These are phyloP conservation scores for Oostethus manadensis DNA, from an alignment of 2,113 vertebrate genomes.

Conservation along the genomic window DNA sequence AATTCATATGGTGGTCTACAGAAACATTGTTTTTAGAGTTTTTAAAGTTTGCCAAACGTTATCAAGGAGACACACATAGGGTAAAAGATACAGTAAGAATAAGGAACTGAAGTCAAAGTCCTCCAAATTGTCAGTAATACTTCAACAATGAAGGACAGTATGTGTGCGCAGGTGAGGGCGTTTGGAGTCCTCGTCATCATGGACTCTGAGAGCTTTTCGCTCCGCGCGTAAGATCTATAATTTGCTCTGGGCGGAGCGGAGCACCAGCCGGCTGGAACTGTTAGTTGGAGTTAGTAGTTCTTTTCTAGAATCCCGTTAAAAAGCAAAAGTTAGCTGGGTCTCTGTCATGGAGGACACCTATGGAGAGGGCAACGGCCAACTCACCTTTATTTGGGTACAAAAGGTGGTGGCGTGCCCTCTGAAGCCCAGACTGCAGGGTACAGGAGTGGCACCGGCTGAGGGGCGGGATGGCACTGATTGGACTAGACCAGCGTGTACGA, in stretches of 20 bases:
- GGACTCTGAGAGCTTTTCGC: constrained; percentile 46
- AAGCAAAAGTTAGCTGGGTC: constrained; percentile 55
- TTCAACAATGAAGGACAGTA: constrained; percentile 55
- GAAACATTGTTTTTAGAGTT: constrained; percentile 28
- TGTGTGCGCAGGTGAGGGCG: constrained; percentile 43
- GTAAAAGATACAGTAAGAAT: constrained; percentile 51
- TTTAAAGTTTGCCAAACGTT: constrained; percentile 42
- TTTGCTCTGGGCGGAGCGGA: constrained; percentile 39
- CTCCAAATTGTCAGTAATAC: constrained; percentile 61
- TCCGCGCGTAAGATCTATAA: constrained; percentile 47
- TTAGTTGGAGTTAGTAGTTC: constrained; percentile 66
- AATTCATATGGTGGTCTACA: neutral
- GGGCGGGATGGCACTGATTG: constrained; percentile 30
- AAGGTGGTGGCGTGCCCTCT: constrained; percentile 45
- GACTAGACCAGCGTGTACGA: constrained; percentile 96
- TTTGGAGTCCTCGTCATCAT: constrained; percentile 54
- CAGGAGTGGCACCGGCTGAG: constrained; percentile 23
- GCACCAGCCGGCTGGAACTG: constrained; percentile 60
- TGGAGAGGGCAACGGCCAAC: constrained; percentile 43
- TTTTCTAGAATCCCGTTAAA: constrained; percentile 54
- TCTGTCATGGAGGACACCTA: constrained; percentile 42
- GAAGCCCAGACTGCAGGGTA: constrained; percentile 35
- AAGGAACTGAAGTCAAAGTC: constrained; percentile 57
- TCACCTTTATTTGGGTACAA: constrained; percentile 47
- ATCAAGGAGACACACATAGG: constrained; percentile 52